These are phyloP conservation scores for Stichopus chloronotus DNA, from an alignment of 35 echinoderm and acorn worm genomes.

Conservation along the genomic window DNA sequence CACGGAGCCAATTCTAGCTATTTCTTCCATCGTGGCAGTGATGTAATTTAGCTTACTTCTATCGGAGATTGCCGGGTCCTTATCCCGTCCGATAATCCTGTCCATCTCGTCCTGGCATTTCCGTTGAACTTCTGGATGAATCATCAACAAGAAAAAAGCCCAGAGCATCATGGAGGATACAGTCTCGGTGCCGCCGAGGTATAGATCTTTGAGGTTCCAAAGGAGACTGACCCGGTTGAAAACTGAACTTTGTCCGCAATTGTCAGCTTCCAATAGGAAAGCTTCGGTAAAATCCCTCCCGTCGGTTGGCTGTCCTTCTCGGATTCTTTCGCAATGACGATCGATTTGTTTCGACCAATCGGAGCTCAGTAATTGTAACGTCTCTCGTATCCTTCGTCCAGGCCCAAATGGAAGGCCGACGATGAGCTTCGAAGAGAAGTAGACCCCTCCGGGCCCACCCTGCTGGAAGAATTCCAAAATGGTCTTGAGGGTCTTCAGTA, in stretches of 20 bases:
- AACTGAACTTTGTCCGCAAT: background rate
- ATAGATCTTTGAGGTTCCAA: constrained; percentile 44
- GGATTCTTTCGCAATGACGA: background rate
- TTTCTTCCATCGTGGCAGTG: constrained; percentile 62
- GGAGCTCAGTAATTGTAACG: background rate
- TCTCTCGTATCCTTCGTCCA: background rate
- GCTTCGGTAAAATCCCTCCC: constrained; percentile 6
- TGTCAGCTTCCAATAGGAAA: background rate
- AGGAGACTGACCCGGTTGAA: constrained; percentile 17
- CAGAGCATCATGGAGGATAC: constrained; percentile 61
- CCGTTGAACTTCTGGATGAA: constrained; percentile 58
- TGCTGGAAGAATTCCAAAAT: constrained; percentile 35
- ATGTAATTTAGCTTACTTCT: constrained; percentile 59
- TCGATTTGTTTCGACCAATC: constrained; percentile 33
- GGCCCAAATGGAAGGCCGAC: constrained; percentile 25
- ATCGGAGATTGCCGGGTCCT: constrained; percentile 59
- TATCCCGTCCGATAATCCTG: constrained; percentile 51
- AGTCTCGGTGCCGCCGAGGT: constrained; percentile 70
- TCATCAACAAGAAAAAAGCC: constrained; percentile 57
- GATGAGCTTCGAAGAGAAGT: background rate
- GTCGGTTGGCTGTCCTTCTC: background rate
- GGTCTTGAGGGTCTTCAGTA: background rate
- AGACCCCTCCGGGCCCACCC: constrained; percentile 13
- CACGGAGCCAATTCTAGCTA: constrained; percentile 27
- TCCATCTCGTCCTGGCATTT: constrained; percentile 76